Conservation (phyloP, 35 echinoderm and acorn worm genomes). For the Apostichopus parvimensis region DNA sequence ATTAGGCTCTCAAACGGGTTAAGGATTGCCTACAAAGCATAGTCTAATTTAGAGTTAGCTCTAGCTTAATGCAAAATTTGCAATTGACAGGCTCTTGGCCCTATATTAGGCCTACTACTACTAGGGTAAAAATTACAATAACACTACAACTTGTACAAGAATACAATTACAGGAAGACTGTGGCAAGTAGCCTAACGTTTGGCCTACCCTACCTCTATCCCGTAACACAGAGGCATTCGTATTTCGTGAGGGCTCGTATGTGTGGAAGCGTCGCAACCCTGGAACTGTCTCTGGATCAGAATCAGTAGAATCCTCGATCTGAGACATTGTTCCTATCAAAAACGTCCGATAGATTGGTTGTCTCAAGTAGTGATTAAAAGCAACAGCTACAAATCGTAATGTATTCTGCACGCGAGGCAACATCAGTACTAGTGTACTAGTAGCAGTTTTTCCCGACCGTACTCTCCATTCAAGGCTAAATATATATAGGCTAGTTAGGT, state of each 20-base stretch:
- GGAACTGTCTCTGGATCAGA: background rate
- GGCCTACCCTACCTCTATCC: background rate
- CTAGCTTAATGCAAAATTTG: too few relatives aligned
- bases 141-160: too few relatives aligned
- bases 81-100: too few relatives aligned
- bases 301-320: constrained; percentile 11
- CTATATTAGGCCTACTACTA: too few relatives aligned
- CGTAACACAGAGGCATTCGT: background rate
- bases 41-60: too few relatives aligned
- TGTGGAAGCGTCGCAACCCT: constrained; percentile 8
- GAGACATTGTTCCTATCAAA: constrained; percentile 12
- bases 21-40: too few relatives aligned
- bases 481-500: too few relatives aligned
- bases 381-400: background rate
- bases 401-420: background rate
- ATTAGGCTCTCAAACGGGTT: too few relatives aligned
- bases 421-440: background rate
- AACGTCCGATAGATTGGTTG: background rate
- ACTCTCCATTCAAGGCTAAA: too few relatives aligned
- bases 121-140: too few relatives aligned
- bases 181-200: too few relatives aligned
- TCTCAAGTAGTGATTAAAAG: background rate
- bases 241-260: background rate
- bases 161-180: background rate
- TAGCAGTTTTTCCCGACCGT: too few relatives aligned